These are phyloP conservation scores for Eupsilia transversa DNA, from an alignment of 2,888 invertebrate species.

Conservation along the genomic window DNA sequence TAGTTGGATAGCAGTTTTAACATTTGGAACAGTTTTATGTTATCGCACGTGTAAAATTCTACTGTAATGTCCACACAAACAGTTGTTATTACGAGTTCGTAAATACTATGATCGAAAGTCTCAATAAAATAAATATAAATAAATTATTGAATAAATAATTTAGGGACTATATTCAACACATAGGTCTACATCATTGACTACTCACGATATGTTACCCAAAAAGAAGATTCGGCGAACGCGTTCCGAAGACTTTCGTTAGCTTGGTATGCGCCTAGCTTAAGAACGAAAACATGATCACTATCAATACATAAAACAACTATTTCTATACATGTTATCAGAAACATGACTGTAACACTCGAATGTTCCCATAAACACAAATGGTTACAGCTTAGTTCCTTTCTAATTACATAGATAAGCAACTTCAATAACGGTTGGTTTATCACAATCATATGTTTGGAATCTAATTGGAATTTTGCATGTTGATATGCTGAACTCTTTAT, in stretches of 20 bases:
- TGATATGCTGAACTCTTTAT: conserved; percentile 89
- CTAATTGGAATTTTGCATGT: conserved; percentile 91
- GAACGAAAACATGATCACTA: conserved; percentile 33
- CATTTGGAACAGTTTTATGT: conserved; percentile 5
- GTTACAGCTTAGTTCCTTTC: conserved; percentile 89
- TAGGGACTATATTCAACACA: background rate
- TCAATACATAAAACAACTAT: conserved; percentile 62
- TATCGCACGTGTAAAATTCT: conserved; percentile 26
- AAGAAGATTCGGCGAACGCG: background rate
- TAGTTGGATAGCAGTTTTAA: background rate
- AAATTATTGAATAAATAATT: too few relatives aligned
- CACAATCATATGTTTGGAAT: conserved; percentile 89
- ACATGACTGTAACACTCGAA: conserved; percentile 82
- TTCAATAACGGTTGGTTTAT: conserved; percentile 90
- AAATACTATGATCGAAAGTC: conserved; percentile 8
- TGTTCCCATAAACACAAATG: conserved; percentile 88
- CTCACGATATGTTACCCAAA: background rate
- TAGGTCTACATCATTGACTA: background rate
- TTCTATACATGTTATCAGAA: conserved; percentile 75
- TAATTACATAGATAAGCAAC: conserved; percentile 89
- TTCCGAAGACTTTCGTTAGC: background rate
- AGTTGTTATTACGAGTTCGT: conserved; percentile 21
- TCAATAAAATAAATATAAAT: too few relatives aligned
- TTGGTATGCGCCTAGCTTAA: background rate
- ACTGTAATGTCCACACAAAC: background rate